phyloP scores from a whole-genome alignment of 2,888 invertebrate genomes.

The Iphiclides podalirius region DNA sequence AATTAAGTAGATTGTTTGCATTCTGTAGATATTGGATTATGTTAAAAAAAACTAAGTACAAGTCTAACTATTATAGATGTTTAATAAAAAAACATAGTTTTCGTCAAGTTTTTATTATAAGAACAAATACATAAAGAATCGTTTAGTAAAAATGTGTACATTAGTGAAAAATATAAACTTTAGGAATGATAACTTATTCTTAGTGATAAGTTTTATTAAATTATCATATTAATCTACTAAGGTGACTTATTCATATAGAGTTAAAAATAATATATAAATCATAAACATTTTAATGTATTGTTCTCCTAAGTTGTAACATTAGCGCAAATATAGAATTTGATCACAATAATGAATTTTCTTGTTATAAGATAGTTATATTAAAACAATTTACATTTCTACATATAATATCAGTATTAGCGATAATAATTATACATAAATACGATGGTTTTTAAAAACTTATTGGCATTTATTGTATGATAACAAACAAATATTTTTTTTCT shows the following conservation, averaged over 20 bases:
- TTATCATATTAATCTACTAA: slow-evolving; percentile 2
- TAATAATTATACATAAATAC: no score
- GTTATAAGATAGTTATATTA: no score
- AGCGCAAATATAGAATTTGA: slow-evolving; percentile 18
- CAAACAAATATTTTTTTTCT: no score
- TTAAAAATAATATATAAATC: slow-evolving; percentile 2
- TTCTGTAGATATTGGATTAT: no score
- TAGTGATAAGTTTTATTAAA: slow-evolving; percentile 16
- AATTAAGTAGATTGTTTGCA: no score
- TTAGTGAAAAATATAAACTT: slow-evolving; percentile 48
- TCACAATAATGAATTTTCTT: slow-evolving; percentile 19
- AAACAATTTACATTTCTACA: neutral
- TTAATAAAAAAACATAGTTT: neutral
- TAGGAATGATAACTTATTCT: slow-evolving; percentile 21
- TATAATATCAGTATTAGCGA: neutral
- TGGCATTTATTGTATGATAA: neutral
- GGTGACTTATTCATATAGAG: no score
- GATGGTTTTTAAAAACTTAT: no score
- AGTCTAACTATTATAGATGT: neutral
- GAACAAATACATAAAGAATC: slow-evolving; percentile 36
- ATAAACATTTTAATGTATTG: slow-evolving; percentile 1
- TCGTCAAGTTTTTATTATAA: slow-evolving; percentile 30
- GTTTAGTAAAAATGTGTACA: slow-evolving; percentile 53
- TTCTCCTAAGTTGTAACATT: slow-evolving; percentile 7
- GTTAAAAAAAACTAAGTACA: no score